Conservation (phyloP, 1,140 invertebrate genomes). For the Melipona quadrifasciata region DNA sequence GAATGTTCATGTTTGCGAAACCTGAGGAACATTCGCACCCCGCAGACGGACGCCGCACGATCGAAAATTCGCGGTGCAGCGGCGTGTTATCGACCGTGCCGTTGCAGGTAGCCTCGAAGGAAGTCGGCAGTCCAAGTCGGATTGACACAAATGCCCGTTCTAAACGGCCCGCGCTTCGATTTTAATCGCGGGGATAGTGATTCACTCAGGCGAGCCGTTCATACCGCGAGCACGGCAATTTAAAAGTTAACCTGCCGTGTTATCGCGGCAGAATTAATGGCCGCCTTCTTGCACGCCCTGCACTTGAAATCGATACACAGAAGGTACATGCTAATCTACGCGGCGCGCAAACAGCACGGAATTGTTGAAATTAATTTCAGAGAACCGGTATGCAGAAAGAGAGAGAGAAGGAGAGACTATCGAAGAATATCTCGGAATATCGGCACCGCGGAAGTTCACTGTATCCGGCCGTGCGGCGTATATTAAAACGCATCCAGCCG, state of each 20-base stretch:
- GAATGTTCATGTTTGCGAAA: not conserved
- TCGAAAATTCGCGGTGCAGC: not conserved
- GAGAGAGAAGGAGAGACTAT: not conserved
- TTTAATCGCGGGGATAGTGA: not conserved
- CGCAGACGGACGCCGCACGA: not conserved
- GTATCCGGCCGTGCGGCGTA: not conserved
- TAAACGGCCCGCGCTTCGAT: not conserved
- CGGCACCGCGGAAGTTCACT: slow-evolving; percentile 34
- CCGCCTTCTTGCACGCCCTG: slow-evolving; percentile 7
- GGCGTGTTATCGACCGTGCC: not conserved
- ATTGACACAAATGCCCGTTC: not conserved
- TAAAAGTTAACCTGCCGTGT: not conserved
- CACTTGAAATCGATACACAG: slow-evolving; percentile 3
- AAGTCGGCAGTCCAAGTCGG: not conserved
- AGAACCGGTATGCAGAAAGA: slow-evolving; percentile 28
- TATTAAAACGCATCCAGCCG: not conserved
- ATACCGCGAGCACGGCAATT: not conserved
- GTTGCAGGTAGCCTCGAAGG: not conserved
- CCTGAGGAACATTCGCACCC: too few species aligned
- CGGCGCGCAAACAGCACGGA: slow-evolving; percentile 16
- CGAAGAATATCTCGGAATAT: slow-evolving; percentile 25
- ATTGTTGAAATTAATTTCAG: slow-evolving; percentile 46
- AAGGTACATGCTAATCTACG: slow-evolving; percentile 19
- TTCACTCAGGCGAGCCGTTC: slow-evolving; percentile 7
- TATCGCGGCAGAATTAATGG: slow-evolving; percentile 27